Percentiles rank a stretch among this genome's conserved stretches.
These are phyloP conservation scores for Ectemnius lituratus DNA, from an alignment of 2,888 invertebrate genomes.

Conservation along the genomic window DNA sequence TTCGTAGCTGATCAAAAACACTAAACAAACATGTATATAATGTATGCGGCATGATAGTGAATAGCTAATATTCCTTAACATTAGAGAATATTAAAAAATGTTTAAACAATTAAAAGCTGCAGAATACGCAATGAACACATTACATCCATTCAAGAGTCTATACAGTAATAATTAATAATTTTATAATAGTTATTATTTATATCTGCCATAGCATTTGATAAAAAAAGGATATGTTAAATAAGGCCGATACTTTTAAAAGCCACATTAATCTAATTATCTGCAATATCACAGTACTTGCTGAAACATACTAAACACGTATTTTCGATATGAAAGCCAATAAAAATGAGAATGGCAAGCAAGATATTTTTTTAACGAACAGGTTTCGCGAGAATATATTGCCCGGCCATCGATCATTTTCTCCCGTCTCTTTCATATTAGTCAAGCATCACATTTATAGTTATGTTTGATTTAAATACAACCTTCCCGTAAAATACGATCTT, in stretches of 20 bases:
- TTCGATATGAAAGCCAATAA: slow-evolving; percentile 68
- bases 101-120: slow-evolving; percentile 59
- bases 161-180: slow-evolving; percentile 63
- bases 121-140: slow-evolving; percentile 72
- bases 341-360: slow-evolving; percentile 73
- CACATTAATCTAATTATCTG: slow-evolving; percentile 75
- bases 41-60: slow-evolving; percentile 33
- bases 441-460: slow-evolving; percentile 34
- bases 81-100: slow-evolving; percentile 45
- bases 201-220: slow-evolving; percentile 69
- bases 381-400: slow-evolving; percentile 48
- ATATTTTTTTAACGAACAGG: slow-evolving; percentile 51
- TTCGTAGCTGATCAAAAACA: background rate
- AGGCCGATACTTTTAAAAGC: slow-evolving; percentile 70
- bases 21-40: slow-evolving; percentile 18
- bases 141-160: slow-evolving; percentile 69
- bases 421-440: slow-evolving; percentile 16
- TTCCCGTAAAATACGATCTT: slow-evolving; percentile 22
- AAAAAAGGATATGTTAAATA: slow-evolving; percentile 71
- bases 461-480: slow-evolving; percentile 22
- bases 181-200: slow-evolving; percentile 63
- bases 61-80: slow-evolving; percentile 37
- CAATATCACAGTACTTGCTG: slow-evolving; percentile 78
- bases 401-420: slow-evolving; percentile 50
- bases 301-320: slow-evolving; percentile 74